Base-by-base conservation (phyloP, 2,888 invertebrate species). In the Fissipunctia ypsillon region DNA sequence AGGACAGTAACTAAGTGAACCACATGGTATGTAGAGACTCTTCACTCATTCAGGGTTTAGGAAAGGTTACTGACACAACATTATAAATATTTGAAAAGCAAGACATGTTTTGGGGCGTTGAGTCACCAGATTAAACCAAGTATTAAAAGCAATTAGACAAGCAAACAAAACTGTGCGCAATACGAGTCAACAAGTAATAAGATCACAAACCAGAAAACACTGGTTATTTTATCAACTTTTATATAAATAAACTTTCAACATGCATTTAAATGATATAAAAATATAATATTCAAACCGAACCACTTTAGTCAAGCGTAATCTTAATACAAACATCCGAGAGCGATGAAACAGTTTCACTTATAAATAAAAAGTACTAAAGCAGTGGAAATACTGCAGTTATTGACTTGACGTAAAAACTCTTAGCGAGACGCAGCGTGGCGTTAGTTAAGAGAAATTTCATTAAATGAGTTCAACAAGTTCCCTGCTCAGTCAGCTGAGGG, bases 361-460 rank as follows among this genome's bases (percentile, higher is more conserved):
- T 31, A 38, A 52, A 35, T 28, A 59, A 57, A 35, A 60, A 57
- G 4, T 43, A 31, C 41, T 50, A 19, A 28, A 59, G 28, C 2
- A 28, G 59, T 63, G 43, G 16, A 50, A 77, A 59, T 43, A 52
- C 65, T 38, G 54, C n/a, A 69, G 16, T 63, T 35, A 69, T 66
- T 59, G 50, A 67, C 35, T 82, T 60, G 43, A 64, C 65, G 54
- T 59, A 56, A 77, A 43, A 78, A 59, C 72, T 66, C 61, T 59
- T 57, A 59, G 45, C 66, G 25, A 68, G 25, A 67, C 66, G 60
- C 63, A 59, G 41, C 56, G 35, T 48, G 56, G 56, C 61, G 68
- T 61, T 68, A 63, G 83, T 83, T 69, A 83, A 83, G 79, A 73
- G 72, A 69, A 69, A 83, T 73, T 78, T 80, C 83, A 80, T 83